phyloP scores from a whole-genome alignment of 2,888 invertebrate species.

The Napeogenes sylphis region DNA sequence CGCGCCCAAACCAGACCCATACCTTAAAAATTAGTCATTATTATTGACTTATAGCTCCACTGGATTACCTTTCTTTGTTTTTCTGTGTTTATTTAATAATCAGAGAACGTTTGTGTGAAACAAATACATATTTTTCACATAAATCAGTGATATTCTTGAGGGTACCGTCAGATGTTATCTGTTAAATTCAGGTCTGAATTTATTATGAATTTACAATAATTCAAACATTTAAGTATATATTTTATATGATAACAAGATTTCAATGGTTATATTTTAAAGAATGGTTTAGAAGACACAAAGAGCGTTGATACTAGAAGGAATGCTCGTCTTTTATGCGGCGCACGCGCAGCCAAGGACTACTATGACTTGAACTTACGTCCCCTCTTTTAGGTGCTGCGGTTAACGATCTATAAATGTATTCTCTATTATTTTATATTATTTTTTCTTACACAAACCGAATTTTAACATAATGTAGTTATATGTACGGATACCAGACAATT shows the following conservation, averaged over 20 bases:
- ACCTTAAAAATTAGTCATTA: conserved; percentile 46
- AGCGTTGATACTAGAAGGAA: conserved; percentile 35
- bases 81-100: conserved; percentile 1
- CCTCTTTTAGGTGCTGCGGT: conserved; percentile 22
- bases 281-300: conserved; percentile 48
- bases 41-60: conserved; percentile 22
- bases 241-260: background rate
- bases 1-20: conserved; percentile 43
- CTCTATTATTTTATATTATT: too few species aligned
- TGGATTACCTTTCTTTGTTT: conserved; percentile 11
- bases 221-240: too few species aligned
- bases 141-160: too few species aligned
- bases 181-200: too few species aligned
- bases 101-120: background rate
- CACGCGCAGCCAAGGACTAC: conserved; percentile 59
- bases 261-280: conserved; percentile 23
- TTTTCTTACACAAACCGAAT: too few species aligned
- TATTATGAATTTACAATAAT: too few species aligned
- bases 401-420: conserved; percentile 23
- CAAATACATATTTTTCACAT: too few species aligned
- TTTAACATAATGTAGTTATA: too few species aligned
- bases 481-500: too few species aligned
- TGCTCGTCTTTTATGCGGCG: conserved; percentile 53
- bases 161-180: too few species aligned
- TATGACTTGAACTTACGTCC: conserved; percentile 36